Conservation (phyloP, 2,797 vertebrate species). For the Sebastes kiyomatsui region DNA sequence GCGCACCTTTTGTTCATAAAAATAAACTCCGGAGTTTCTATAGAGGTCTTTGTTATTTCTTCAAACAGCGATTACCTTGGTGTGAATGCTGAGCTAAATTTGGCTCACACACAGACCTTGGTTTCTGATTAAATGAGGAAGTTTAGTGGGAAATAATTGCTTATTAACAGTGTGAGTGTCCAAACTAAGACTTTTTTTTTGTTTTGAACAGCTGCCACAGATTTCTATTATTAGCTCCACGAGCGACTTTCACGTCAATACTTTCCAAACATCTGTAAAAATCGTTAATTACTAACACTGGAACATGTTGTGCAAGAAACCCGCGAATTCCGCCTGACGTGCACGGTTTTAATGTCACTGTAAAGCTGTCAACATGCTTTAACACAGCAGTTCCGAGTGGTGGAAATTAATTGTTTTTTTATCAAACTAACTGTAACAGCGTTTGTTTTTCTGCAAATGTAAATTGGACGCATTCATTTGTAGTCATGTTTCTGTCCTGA, state of each 20-base stretch:
- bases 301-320: neutral
- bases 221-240: neutral
- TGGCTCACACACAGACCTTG: neutral
- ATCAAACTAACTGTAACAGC: neutral
- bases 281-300: neutral
- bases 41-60: constrained; percentile 15
- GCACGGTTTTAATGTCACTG: no score
- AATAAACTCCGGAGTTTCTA: neutral
- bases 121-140: constrained; percentile 34
- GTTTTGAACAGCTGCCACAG: neutral
- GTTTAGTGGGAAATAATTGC: neutral
- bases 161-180: neutral
- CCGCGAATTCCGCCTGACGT: neutral
- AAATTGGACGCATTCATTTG: neutral
- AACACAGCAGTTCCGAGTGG: neutral
- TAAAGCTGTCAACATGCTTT: neutral
- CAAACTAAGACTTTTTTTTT: neutral
- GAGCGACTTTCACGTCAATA: neutral
- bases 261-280: neutral
- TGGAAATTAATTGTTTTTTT: neutral
- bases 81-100: neutral
- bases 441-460: neutral
- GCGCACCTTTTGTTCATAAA: constrained; percentile 2
- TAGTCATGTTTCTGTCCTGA: neutral
- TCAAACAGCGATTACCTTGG: neutral